These are phyloP conservation scores for Limnephilus marmoratus DNA, from an alignment of 2,888 invertebrate genomes.

Conservation along the genomic window DNA sequence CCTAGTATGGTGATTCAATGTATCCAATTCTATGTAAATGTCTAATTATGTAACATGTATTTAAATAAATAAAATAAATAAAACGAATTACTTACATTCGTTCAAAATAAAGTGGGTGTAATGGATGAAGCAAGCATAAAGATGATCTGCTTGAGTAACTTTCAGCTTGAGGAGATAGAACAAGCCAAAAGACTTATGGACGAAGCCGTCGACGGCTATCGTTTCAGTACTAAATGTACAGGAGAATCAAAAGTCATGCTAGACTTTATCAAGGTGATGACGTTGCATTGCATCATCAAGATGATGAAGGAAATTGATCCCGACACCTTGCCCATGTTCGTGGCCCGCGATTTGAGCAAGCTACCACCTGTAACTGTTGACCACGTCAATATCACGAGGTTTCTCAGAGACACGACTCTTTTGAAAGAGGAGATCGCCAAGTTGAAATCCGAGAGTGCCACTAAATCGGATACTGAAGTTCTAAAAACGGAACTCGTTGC, in stretches of 20 bases:
- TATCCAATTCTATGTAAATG: no score
- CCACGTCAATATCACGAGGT: no score
- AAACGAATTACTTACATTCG: background rate
- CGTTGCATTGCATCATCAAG: background rate
- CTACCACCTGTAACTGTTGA: no score
- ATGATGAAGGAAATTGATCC: background rate
- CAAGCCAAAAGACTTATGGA: background rate
- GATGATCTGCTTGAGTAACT: background rate
- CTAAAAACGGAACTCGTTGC: no score
- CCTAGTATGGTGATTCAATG: no score
- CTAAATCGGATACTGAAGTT: no score
- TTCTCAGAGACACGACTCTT: no score
- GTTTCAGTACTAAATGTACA: background rate
- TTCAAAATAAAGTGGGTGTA: background rate
- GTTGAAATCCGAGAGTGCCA: no score
- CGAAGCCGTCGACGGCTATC: background rate
- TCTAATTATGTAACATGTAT: no score
- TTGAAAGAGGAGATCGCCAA: no score
- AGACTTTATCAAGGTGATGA: background rate
- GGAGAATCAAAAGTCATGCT: background rate
- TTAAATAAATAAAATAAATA: no score
- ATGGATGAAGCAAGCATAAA: background rate
- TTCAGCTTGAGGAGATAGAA: background rate
- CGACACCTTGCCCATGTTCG: background rate
- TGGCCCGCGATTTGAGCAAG: no score